Base-by-base conservation (phyloP, 2,888 invertebrate species). In the Onthophagus sagittarius region DNA sequence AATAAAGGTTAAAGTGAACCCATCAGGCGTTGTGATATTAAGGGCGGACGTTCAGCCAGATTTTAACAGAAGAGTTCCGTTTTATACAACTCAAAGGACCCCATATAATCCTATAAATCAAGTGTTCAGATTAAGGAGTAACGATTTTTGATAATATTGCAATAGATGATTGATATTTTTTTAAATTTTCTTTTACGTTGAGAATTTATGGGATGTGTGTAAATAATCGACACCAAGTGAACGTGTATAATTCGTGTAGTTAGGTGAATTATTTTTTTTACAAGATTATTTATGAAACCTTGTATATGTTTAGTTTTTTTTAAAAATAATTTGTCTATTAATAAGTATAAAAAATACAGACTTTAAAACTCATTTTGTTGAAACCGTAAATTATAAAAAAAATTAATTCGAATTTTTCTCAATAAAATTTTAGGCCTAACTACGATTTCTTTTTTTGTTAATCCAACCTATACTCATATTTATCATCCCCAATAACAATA, bases 1-100 rank as follows among this genome's bases (percentile, higher is more conserved):
- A 87, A 95, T 96, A 82, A 95, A 95, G 89, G 95, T 96, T 77
- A 95, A 95, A 90, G 95, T 96, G 63, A 96, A 96, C 87, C 96
- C 96, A 79, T 94, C 95, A 85, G 95, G 91, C 83, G 94, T 95
- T 77, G 95, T 95, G 71, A 94, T 95, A 81, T 87, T 95, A 71
- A 89, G 94, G 80, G 94, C 94, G 9, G 93, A 94, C 83, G 91
- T 93, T 15, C 93, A 94, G 82, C 88, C 90, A 70, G 88, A 88
- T 76, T 82, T 78, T 73, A 82, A 81, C 73, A 79, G 83, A 77
- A 80, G 83, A 75, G 76, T 82, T 72, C 81, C 83, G 62, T 83
- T 78, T 77, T 84, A 79, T 78, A 82, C 84, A 63, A 84, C 85
- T 69, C 83, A 83, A 77, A 78, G 83, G 76, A 84, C 85, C 74